These are phyloP conservation scores for Tauraco erythrolophus DNA, from an alignment of 2,113 vertebrate genomes.

Conservation along the genomic window DNA sequence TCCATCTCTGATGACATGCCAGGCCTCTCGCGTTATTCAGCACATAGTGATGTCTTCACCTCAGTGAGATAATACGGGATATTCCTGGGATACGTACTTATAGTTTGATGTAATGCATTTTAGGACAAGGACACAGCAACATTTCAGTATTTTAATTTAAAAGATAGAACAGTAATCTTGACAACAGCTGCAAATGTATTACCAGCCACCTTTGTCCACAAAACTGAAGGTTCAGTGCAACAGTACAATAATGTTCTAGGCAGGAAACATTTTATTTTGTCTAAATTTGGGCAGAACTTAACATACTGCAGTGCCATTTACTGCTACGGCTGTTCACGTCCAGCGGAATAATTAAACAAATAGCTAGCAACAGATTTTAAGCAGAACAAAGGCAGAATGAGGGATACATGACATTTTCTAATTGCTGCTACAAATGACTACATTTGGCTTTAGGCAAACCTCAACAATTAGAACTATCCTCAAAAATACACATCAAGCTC, in stretches of 20 bases:
- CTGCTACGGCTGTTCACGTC: background rate
- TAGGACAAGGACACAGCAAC: background rate
- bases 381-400: background rate
- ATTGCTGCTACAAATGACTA: background rate
- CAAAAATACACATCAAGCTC: background rate
- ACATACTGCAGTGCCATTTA: background rate
- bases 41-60: background rate
- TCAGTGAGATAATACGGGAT: background rate
- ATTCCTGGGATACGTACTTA: background rate
- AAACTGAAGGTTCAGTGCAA: background rate
- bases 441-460: background rate
- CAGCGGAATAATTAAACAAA: background rate
- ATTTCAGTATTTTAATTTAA: slow-evolving; percentile 51
- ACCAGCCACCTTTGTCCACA: slow-evolving; percentile 27
- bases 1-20: background rate
- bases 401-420: background rate
- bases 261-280: background rate
- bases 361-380: background rate
- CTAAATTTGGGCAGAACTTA: background rate
- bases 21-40: background rate
- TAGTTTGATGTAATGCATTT: background rate
- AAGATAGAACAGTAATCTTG: slow-evolving; percentile 12
- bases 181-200: slow-evolving; percentile 1
- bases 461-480: background rate
- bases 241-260: background rate